Evolutionary conservation across 2,113 vertebrate genomes (phyloP).

Genomic region (Bujurquina vittata): DNA sequence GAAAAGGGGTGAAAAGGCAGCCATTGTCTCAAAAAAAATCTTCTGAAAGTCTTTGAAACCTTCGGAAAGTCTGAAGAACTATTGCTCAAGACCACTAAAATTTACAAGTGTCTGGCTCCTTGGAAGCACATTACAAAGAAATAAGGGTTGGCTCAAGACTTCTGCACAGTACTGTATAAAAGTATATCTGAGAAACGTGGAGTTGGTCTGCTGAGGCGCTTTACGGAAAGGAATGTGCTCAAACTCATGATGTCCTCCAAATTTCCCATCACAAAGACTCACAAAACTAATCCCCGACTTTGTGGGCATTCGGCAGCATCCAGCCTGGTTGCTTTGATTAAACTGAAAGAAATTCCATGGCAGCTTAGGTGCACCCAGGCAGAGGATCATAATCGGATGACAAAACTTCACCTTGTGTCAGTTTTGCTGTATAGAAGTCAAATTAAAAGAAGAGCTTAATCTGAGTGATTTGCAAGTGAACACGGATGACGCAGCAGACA

Average conservation of each 20-base stretch:
- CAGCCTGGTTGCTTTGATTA: constrained; percentile 34
- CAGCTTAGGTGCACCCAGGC: constrained; percentile 61
- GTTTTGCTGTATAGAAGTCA: constrained; percentile 10
- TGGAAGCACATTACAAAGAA: no score
- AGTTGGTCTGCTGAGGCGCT: neutral
- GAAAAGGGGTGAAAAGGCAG: no score
- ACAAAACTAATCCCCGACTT: constrained; percentile 52
- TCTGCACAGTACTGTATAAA: no score
- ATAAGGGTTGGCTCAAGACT: no score
- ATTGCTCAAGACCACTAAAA: no score
- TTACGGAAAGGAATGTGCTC: constrained; percentile 45
- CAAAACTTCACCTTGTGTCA: neutral
- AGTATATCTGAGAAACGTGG: neutral
- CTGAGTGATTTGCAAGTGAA: neutral
- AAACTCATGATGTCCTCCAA: constrained; percentile 11
- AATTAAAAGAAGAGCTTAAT: neutral
- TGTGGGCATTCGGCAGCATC: constrained; percentile 31
- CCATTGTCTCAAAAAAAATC: no score
- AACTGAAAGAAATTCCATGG: constrained; percentile 50
- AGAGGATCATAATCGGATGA: constrained; percentile 41
- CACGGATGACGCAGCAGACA: neutral
- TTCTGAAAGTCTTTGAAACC: no score
- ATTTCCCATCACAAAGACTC: constrained; percentile 10
- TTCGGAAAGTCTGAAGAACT: no score
- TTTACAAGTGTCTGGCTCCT: no score